Conservation (phyloP, 2,888 invertebrate genomes). For the Aelia acuminata region DNA sequence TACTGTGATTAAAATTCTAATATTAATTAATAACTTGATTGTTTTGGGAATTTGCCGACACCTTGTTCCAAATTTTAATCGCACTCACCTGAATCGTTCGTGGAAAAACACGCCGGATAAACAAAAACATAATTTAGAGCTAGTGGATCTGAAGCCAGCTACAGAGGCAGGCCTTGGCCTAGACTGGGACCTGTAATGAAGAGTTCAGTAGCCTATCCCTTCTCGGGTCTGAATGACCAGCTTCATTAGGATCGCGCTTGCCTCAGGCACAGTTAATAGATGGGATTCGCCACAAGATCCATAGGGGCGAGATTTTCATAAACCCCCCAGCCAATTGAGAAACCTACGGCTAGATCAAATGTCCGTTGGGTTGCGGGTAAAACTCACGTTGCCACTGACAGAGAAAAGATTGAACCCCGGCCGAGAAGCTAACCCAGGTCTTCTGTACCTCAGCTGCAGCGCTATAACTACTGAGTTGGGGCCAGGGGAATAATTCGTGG, state of each 20-base stretch:
- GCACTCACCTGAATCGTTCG: not conserved
- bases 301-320: slow-evolving; percentile 3
- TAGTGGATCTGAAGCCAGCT: not conserved
- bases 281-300: not conserved
- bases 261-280: not conserved
- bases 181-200: not conserved
- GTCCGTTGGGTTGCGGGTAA: too few species aligned
- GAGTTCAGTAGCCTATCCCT: not conserved
- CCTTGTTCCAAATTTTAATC: not conserved
- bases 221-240: not conserved
- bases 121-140: slow-evolving; percentile 25
- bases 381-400: too few species aligned
- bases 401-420: too few species aligned
- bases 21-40: not conserved
- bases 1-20: too few species aligned
- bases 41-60: not conserved
- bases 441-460: too few species aligned
- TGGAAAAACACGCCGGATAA: slow-evolving; percentile 3
- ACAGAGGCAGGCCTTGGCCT: slow-evolving; percentile 1
- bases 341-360: not conserved
- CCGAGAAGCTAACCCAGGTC: too few species aligned
- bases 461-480: too few species aligned
- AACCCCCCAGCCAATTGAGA: slow-evolving; percentile 11
- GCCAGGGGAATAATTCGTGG: too few species aligned
- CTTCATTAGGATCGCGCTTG: not conserved